Evolutionary conservation across 2,797 vertebrate genomes (phyloP), one percentile per base, ranked within the genome.

Genomic region (Hozukius guyotensis): DNA sequence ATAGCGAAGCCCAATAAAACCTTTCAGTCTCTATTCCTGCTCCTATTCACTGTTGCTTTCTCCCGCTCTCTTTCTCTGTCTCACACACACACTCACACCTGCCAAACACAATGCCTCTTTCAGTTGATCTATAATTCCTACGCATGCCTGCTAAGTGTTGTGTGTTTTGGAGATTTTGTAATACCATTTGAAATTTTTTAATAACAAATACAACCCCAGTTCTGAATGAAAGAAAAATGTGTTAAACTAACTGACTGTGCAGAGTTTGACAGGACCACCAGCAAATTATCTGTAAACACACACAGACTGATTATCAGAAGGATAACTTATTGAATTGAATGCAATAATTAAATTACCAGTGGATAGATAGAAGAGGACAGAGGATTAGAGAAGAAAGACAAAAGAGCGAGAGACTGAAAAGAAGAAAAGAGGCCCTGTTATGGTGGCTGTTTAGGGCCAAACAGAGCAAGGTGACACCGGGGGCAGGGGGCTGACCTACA

Each of bases 401-500:
- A 64, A 71, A 18, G 13, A 52, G 64, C 4, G 27, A 46, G 29
- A 46, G 10, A 31, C 52, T 31, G 34, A 18, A 16, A 18, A 71
- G 69, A 24, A 55, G 34, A 73, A 12, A 31, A 74, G 67, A 80
- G 73, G 52, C 64, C 64, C 55, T 25, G 22, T 78, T 83, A 57
- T 75, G 61, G 71, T 77, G 77, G 80, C 62, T 91, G 89, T 93
- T 93, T 89, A 72, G 82, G 82, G 85, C 83, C 82, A 92, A 93
- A 92, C 84, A 89, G 79, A 88, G 62, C 81, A 82, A 85, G 80
- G 83, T 81, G 85, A 93, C 91, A 89, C 75, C 78, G 22, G 88
- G 88, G 89, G 82, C 83, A 88, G 66, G 69, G 60, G 72, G 66
- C 72, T 88, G 93, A 94, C 91, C 92, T 86, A 89, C 86, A 93